phyloP scores from a whole-genome alignment of 1,140 invertebrate genomes.

The Drosophila ercepeae region DNA sequence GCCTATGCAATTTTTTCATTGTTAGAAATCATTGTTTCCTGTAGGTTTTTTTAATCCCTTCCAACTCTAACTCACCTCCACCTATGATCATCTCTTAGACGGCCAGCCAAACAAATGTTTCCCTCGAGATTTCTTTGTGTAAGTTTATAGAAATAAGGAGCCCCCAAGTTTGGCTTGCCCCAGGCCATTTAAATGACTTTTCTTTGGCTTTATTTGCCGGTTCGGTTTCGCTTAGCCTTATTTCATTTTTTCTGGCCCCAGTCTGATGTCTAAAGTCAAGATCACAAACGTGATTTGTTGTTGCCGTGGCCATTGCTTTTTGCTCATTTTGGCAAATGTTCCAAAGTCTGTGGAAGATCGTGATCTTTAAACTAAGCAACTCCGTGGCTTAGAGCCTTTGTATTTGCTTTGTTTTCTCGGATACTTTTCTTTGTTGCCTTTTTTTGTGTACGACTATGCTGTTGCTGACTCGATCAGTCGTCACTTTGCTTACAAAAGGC shows the following conservation, averaged over 20 bases:
- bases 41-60: background rate
- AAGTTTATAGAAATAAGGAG: slow-evolving; percentile 21
- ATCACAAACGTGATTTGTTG: slow-evolving; percentile 78
- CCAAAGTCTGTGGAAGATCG: slow-evolving; percentile 63
- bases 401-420: slow-evolving; percentile 40
- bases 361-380: slow-evolving; percentile 78
- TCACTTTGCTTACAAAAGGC: slow-evolving; percentile 46
- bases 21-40: no score
- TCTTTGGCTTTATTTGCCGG: slow-evolving; percentile 49
- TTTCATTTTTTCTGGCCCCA: slow-evolving; percentile 32
- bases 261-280: slow-evolving; percentile 72
- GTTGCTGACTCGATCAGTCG: slow-evolving; percentile 74
- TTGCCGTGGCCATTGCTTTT: slow-evolving; percentile 51
- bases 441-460: slow-evolving; percentile 28
- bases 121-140: slow-evolving; percentile 23
- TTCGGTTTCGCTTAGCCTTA: slow-evolving; percentile 42
- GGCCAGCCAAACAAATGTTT: slow-evolving; percentile 42
- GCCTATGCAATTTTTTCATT: background rate
- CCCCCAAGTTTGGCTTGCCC: slow-evolving; percentile 37
- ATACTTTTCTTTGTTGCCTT: slow-evolving; percentile 16
- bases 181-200: slow-evolving; percentile 74
- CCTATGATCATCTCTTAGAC: slow-evolving; percentile 17
- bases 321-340: slow-evolving; percentile 71
- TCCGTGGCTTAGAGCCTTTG: slow-evolving; percentile 29
- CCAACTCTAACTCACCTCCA: background rate